Conservation (phyloP, 2,113 vertebrate genomes). For the Craseonycteris thonglongyai region DNA sequence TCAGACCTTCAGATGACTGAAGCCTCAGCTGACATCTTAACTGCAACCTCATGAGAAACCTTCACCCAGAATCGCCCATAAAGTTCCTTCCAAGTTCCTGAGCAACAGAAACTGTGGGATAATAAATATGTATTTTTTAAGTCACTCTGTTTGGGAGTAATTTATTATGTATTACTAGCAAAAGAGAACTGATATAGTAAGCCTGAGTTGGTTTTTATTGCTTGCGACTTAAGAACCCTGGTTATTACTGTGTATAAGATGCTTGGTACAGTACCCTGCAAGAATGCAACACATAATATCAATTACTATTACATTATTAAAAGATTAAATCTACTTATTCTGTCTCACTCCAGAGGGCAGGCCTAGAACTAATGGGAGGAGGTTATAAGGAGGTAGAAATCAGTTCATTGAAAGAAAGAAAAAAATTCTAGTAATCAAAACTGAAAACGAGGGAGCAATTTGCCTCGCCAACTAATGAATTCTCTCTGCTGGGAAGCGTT, state of each 20-base stretch:
- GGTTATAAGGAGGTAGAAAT: not conserved
- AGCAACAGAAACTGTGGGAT: no score
- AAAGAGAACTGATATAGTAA: not conserved
- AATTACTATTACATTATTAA: not conserved
- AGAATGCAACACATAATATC: not conserved
- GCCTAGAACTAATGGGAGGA: not conserved
- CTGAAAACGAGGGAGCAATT: not conserved
- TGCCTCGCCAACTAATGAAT: not conserved
- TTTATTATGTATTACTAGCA: not conserved
- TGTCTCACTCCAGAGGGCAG: not conserved
- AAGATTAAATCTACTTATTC: not conserved
- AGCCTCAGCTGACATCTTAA: no score
- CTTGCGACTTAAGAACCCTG: not conserved
- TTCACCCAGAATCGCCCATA: not conserved
- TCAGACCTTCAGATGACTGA: no score
- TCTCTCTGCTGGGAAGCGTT: not conserved
- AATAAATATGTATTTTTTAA: no score
- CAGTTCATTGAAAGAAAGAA: not conserved
- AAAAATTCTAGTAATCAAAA: not conserved
- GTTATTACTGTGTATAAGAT: not conserved
- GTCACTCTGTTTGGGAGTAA: not conserved
- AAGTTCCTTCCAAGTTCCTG: not conserved
- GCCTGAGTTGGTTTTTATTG: not conserved
- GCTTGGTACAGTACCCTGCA: not conserved
- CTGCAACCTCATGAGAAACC: no score